Evolutionary conservation across 2,797 vertebrate genomes (phyloP).

Genomic region (Phataginus tetradactyla): DNA sequence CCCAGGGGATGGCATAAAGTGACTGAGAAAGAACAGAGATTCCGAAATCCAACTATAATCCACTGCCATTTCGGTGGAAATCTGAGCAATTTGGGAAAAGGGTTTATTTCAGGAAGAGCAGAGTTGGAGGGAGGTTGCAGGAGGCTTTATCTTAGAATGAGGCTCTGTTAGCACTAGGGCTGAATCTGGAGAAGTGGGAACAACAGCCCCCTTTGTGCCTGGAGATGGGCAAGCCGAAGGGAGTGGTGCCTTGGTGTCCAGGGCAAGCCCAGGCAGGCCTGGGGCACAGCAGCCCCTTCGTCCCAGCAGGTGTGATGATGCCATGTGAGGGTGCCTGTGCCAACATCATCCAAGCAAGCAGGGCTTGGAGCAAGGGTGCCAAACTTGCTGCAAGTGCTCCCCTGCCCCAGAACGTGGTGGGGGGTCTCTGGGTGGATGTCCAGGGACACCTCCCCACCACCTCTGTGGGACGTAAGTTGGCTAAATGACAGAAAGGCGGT

Average conservation of each 20-base stretch:
- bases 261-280: accelerated
- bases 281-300: too few relatives aligned
- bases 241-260: accelerated
- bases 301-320: not conserved
- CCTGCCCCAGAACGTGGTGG: not conserved
- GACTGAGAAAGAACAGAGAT: not conserved
- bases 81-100: not conserved
- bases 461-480: not conserved
- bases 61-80: too few relatives aligned
- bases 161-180: accelerated
- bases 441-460: accelerated
- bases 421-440: not conserved
- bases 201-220: accelerated
- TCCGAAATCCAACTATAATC: not conserved
- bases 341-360: accelerated
- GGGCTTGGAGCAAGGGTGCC: not conserved
- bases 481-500: accelerated
- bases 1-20: not conserved
- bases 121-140: too few relatives aligned
- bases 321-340: accelerated
- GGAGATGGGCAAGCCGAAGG: not conserved
- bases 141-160: not conserved
- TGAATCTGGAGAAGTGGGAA: not conserved
- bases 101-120: not conserved
- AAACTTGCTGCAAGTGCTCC: not conserved